Percentiles rank a stretch among this genome's conserved stretches.
Evolutionary conservation across 2,797 vertebrate genomes (phyloP).

Genomic region (Sebastes nivosus): DNA sequence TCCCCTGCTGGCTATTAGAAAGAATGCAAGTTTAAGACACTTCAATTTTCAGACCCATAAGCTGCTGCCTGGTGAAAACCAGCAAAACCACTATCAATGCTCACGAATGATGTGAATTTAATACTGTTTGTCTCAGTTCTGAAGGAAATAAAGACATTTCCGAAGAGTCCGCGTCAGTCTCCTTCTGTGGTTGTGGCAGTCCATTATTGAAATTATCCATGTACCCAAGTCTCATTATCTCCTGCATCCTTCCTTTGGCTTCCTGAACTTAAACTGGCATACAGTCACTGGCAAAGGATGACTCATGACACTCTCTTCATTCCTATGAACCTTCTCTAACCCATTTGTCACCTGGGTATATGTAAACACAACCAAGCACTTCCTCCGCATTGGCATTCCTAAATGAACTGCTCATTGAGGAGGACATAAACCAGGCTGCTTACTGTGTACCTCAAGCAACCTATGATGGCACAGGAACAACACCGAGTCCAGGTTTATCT

Average conservation of each 20-base stretch:
- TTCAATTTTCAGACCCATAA: too few species aligned
- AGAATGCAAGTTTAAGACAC: too few species aligned
- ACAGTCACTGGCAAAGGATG: slow-evolving; percentile 6
- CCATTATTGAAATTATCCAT: neutral
- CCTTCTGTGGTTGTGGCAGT: neutral
- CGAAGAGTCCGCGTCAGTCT: neutral
- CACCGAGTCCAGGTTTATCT: slow-evolving; percentile 53
- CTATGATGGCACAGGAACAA: slow-evolving; percentile 47
- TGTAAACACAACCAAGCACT: slow-evolving; percentile 65
- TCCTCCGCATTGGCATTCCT: slow-evolving; percentile 58
- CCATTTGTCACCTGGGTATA: slow-evolving; percentile 50
- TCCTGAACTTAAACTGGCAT: slow-evolving; percentile 29
- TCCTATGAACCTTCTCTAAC: slow-evolving; percentile 7
- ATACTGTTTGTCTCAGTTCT: neutral
- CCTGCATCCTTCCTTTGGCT: slow-evolving; percentile 6
- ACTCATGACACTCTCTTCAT: slow-evolving; percentile 28
- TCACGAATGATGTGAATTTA: neutral
- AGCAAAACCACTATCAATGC: neutral
- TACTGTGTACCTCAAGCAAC: slow-evolving; percentile 47
- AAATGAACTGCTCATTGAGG: slow-evolving; percentile 16
- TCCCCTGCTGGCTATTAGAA: too few species aligned
- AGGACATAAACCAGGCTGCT: slow-evolving; percentile 64
- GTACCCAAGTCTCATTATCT: neutral
- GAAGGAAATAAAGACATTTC: neutral
- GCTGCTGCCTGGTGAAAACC: neutral